Evolutionary conservation across 2,113 vertebrate genomes (phyloP).

Genomic region (Asarcornis scutulata): DNA sequence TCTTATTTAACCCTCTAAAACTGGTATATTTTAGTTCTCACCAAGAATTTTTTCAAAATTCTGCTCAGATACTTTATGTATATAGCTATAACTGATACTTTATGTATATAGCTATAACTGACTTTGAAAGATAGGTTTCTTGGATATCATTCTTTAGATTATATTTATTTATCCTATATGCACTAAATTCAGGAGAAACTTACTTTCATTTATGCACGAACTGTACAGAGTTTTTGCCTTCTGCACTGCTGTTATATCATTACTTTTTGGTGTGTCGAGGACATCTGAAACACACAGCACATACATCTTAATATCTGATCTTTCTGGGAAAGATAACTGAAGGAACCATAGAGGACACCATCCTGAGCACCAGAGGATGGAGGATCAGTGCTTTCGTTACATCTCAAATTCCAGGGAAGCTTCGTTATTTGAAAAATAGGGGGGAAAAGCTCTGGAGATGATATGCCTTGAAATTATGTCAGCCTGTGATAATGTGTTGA

Average conservation of each 20-base stretch:
- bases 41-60: neutral
- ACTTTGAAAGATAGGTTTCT: neutral
- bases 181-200: slow-evolving; percentile 52
- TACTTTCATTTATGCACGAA: slow-evolving; percentile 94
- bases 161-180: fast-evolving
- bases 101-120: neutral
- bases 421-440: neutral
- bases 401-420: neutral
- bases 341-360: neutral
- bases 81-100: neutral
- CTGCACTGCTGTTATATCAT: slow-evolving; percentile 81
- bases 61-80: neutral
- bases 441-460: neutral
- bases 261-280: slow-evolving; percentile 78
- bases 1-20: neutral
- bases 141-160: neutral
- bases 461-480: neutral
- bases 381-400: fast-evolving
- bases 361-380: neutral
- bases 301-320: neutral
- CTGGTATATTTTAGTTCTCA: neutral
- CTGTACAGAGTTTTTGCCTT: slow-evolving; percentile 93
- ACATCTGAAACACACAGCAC: slow-evolving; percentile 82
- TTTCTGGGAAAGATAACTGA: neutral
- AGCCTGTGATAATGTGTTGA: neutral